phyloP scores from a whole-genome alignment of 2,888 invertebrate species.

The Chymomyza fuscimana region DNA sequence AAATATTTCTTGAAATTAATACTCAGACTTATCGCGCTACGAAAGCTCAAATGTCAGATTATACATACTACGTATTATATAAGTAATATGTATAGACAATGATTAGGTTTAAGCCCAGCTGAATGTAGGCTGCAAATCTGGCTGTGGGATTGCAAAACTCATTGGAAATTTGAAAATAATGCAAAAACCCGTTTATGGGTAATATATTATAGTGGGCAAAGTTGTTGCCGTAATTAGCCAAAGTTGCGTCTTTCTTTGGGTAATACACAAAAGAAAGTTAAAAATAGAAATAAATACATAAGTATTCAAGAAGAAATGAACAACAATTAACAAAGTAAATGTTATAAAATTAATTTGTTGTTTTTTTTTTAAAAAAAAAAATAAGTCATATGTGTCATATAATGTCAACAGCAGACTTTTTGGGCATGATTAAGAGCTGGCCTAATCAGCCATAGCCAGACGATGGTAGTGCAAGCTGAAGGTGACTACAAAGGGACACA shows the following conservation, averaged over 20 bases:
- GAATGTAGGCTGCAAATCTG: not conserved
- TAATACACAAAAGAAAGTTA: conserved; percentile 3
- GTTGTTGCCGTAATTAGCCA: not conserved
- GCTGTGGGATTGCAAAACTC: not conserved
- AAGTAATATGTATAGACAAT: not conserved
- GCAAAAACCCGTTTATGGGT: not conserved
- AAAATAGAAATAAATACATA: not conserved
- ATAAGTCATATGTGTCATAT: conserved; percentile 23
- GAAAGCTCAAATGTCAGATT: not conserved
- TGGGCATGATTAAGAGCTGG: not conserved
- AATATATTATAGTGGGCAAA: not conserved
- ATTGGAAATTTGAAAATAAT: not conserved
- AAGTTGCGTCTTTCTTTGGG: conserved; percentile 13
- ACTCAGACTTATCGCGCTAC: conserved; percentile 23
- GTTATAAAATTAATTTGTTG: conserved; percentile 33
- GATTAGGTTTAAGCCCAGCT: not conserved
- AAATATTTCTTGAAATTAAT: not conserved
- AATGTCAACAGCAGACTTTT: not conserved
- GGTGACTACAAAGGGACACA: too few relatives aligned
- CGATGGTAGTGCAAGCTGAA: not conserved
- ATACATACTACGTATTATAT: not conserved
- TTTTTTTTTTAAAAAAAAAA: not conserved
- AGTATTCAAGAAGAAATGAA: not conserved
- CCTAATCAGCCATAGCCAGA: too few relatives aligned
- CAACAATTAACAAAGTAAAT: not conserved